Evolutionary conservation across 2,888 invertebrate species (phyloP).

Genomic region (Drosophila mayaguana): DNA sequence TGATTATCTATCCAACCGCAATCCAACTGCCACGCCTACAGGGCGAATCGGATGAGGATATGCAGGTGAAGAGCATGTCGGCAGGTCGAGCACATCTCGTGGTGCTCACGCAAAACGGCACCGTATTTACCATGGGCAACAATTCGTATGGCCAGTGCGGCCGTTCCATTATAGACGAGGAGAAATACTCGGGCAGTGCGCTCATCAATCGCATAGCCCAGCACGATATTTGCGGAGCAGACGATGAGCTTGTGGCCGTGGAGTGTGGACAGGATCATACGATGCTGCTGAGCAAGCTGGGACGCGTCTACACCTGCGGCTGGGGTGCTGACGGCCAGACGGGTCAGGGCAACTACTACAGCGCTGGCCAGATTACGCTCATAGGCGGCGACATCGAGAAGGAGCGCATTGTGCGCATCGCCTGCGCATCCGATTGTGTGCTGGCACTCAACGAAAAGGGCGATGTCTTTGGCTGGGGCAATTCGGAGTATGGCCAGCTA

Average conservation of each 20-base stretch:
- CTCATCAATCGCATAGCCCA: slow-evolving; percentile 88
- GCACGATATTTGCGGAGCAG: slow-evolving; percentile 88
- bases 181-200: slow-evolving; percentile 90
- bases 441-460: slow-evolving; percentile 95
- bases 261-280: slow-evolving; percentile 95
- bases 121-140: slow-evolving; percentile 94
- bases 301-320: slow-evolving; percentile 94
- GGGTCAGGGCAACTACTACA: slow-evolving; percentile 90
- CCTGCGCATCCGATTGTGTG: slow-evolving; percentile 93
- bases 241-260: slow-evolving; percentile 87
- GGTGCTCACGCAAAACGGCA: slow-evolving; percentile 91
- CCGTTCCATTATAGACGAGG: slow-evolving; percentile 90
- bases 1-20: slow-evolving; percentile 90
- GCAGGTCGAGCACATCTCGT: slow-evolving; percentile 96
- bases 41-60: slow-evolving; percentile 86
- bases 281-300: slow-evolving; percentile 90
- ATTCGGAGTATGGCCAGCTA: slow-evolving; percentile 96
- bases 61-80: slow-evolving; percentile 84
- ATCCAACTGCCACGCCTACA: slow-evolving; percentile 88
- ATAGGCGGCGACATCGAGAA: slow-evolving; percentile 93
- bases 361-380: slow-evolving; percentile 87
- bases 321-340: slow-evolving; percentile 98
- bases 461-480: slow-evolving; percentile 98
- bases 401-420: slow-evolving; percentile 92
- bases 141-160: slow-evolving; percentile 98